Conservation (phyloP, 2,797 vertebrate genomes). For the Silurus aristotelis region DNA sequence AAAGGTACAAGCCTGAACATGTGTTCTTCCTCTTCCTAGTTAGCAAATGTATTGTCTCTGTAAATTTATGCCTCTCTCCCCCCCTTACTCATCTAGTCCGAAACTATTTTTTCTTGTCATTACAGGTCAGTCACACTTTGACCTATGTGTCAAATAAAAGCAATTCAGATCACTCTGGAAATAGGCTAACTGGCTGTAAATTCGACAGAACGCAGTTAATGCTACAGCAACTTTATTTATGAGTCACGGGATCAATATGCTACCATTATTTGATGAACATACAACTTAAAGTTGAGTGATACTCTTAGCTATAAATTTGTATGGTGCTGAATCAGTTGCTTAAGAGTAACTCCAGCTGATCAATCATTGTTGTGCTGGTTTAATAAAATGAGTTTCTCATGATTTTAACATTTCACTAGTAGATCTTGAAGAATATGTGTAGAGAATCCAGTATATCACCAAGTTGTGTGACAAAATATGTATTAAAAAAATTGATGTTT, state of each 20-base stretch:
- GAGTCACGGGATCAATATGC: slow-evolving; percentile 29
- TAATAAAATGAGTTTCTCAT: not conserved
- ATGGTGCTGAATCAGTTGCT: not conserved
- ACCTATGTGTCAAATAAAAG: slow-evolving; percentile 22
- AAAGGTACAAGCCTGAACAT: slow-evolving; percentile 31
- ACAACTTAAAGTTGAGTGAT: not conserved
- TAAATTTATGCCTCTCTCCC: not conserved
- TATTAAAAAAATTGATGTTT: not conserved
- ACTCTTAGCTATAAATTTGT: not conserved
- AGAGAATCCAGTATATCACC: not conserved
- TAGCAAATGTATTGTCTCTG: slow-evolving; percentile 10
- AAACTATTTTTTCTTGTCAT: slow-evolving; percentile 20
- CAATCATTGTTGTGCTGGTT: not conserved
- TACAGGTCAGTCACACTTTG: slow-evolving; percentile 23
- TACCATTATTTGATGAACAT: slow-evolving; percentile 17
- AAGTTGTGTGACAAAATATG: not conserved
- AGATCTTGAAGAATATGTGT: not conserved
- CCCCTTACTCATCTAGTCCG: not conserved
- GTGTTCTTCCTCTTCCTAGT: slow-evolving; percentile 41
- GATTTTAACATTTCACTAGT: not conserved
- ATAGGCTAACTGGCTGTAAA: slow-evolving; percentile 12
- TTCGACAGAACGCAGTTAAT: slow-evolving; percentile 18
- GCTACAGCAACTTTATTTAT: slow-evolving; percentile 20
- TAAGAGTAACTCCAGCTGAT: not conserved
- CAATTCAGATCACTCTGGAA: slow-evolving; percentile 5